A percentile compares a stretch with the other conserved stretches of the same genome.
phyloP scores from a whole-genome alignment of 92 coral and sea anemone genomes.

The Zoanthus sansibaricus region DNA sequence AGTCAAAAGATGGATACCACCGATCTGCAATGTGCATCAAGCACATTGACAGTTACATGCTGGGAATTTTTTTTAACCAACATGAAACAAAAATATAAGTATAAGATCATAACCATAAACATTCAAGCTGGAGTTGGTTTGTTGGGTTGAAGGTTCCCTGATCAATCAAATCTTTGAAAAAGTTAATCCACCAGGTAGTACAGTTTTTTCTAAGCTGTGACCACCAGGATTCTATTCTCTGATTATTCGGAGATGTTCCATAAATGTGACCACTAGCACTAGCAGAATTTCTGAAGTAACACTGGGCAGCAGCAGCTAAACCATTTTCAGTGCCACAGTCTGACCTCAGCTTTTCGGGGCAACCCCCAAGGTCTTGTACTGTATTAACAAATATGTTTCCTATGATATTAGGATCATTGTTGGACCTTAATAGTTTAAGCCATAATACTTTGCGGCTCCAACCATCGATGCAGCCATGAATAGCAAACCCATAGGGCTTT shows the following conservation, averaged over 20 bases:
- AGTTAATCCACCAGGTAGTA: conserved; percentile 40
- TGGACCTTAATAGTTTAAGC: conserved; percentile 18
- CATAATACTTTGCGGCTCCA: conserved; percentile 32
- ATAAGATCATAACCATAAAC: conserved; percentile 47
- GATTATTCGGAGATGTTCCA: too few relatives aligned
- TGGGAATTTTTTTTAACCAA: conserved; percentile 25
- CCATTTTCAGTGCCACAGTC: conserved; percentile 15
- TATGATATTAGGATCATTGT: conserved; percentile 29
- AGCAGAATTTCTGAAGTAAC: too few relatives aligned
- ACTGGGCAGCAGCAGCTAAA: too few relatives aligned
- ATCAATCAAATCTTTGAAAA: conserved; percentile 27
- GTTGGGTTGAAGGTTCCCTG: conserved; percentile 24
- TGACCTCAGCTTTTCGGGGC: conserved; percentile 30
- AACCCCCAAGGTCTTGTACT: conserved; percentile 31
- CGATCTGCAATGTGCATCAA: conserved; percentile 19
- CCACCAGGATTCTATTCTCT: too few relatives aligned
- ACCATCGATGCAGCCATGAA: conserved; percentile 26
- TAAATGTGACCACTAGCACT: too few relatives aligned
- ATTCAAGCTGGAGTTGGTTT: conserved; percentile 32
- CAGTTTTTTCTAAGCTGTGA: neutral
- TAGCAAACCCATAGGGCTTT: conserved; percentile 60
- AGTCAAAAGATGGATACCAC: conserved; percentile 3
- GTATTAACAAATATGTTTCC: conserved; percentile 35
- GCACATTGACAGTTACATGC: conserved; percentile 9
- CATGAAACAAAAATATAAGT: conserved; percentile 22